Conservation (phyloP, 1,140 invertebrate species). For the Ganaspis sp. region DNA sequence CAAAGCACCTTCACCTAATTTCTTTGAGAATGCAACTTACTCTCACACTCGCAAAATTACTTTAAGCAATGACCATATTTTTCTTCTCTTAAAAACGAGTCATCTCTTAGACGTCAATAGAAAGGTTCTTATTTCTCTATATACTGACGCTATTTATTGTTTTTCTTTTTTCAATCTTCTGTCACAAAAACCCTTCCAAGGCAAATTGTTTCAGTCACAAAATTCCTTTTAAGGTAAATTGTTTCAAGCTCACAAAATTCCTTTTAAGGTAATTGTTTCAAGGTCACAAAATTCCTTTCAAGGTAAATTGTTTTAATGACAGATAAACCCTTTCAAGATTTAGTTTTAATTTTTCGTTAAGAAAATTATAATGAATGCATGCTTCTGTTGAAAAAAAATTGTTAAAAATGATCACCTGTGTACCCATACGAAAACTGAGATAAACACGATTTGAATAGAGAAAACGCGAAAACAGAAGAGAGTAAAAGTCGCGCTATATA, state of each 20-base stretch:
- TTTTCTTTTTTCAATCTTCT: neutral
- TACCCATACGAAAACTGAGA: slow-evolving; percentile 65
- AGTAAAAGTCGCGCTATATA: slow-evolving; percentile 53
- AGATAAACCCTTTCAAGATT: no score
- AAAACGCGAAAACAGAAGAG: slow-evolving; percentile 58
- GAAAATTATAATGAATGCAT: neutral
- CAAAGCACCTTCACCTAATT: neutral
- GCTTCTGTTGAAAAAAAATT: neutral
- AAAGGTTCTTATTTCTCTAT: neutral
- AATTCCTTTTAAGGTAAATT: no score
- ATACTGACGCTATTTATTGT: neutral
- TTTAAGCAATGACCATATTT: slow-evolving; percentile 18
- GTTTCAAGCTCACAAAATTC: no score
- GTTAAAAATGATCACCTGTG: slow-evolving; percentile 60
- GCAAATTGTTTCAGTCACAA: neutral
- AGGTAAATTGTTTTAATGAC: neutral
- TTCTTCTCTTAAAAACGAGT: neutral
- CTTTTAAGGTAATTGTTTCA: no score
- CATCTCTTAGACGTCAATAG: neutral
- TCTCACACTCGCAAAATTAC: slow-evolving; percentile 18
- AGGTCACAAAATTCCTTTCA: neutral
- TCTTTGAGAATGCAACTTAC: neutral
- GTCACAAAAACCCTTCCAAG: neutral
- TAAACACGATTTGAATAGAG: slow-evolving; percentile 45
- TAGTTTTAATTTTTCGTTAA: neutral